Evolutionary conservation across 2,113 vertebrate genomes (phyloP).

Genomic region (Dipodomys spectabilis): DNA sequence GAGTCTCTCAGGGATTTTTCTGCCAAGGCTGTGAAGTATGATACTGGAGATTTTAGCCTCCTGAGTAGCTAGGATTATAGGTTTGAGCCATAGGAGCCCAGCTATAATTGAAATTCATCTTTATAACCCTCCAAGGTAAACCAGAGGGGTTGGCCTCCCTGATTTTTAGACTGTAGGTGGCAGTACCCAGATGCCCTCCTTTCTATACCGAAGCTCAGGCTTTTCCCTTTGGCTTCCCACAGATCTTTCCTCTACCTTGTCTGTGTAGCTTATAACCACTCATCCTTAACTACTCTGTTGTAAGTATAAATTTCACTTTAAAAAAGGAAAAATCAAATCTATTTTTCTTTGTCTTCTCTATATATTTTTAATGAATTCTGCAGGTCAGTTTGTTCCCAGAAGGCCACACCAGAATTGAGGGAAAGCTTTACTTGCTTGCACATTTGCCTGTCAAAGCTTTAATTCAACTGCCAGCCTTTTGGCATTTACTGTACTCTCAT

Average conservation of each 20-base stretch:
- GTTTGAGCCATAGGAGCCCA: no score
- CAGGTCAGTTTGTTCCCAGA: not conserved
- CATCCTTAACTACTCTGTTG: not conserved
- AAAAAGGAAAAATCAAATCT: not conserved
- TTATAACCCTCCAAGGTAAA: not conserved
- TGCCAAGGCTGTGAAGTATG: no score
- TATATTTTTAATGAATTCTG: not conserved
- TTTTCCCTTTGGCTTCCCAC: not conserved
- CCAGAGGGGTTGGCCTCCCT: not conserved
- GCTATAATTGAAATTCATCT: not conserved
- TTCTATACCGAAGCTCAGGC: not conserved
- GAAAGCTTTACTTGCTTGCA: not conserved
- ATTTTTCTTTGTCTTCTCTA: not conserved
- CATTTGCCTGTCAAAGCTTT: constrained; percentile 25
- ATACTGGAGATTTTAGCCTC: no score
- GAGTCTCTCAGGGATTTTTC: no score
- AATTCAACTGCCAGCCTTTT: constrained; percentile 68
- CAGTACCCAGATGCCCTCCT: not conserved
- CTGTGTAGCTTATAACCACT: not conserved
- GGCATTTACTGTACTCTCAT: constrained; percentile 60
- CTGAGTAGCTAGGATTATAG: no score
- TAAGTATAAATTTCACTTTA: constrained; percentile 25
- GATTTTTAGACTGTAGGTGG: not conserved
- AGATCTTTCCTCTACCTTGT: not conserved
- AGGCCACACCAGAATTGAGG: not conserved